Evolutionary conservation across 2,888 invertebrate genomes (phyloP).

Genomic region (Holacanthella duospinosa): DNA sequence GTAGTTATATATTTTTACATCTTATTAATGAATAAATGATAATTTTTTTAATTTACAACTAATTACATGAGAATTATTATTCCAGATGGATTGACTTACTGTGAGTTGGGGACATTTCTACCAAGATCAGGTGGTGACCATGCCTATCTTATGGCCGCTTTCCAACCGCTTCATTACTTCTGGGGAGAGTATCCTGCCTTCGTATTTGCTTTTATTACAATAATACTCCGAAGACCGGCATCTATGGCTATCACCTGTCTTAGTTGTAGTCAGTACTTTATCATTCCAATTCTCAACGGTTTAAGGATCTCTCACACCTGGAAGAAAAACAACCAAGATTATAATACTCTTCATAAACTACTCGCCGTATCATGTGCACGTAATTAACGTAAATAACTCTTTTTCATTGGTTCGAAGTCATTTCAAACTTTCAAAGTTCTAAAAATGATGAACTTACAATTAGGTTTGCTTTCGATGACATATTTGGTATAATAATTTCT

Average conservation of each 20-base stretch:
- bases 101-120: constrained; percentile 70
- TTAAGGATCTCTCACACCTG: constrained; percentile 17
- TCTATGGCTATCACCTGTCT: constrained; percentile 89
- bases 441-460: no score
- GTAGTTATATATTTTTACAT: constrained; percentile 38
- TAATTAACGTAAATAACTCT: no score
- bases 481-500: no score
- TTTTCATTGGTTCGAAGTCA: no score
- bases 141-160: background rate
- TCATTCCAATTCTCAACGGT: constrained; percentile 47
- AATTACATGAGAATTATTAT: no score
- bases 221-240: constrained; percentile 43
- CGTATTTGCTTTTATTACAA: background rate
- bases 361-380: constrained; percentile 10
- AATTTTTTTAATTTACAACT: no score
- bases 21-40: background rate
- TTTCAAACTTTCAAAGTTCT: no score
- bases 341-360: constrained; percentile 8
- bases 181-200: constrained; percentile 3
- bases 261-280: constrained; percentile 86
- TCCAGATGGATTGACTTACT: constrained; percentile 80
- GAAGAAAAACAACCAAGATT: constrained; percentile 7
- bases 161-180: constrained; percentile 3
- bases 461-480: no score
- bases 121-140: constrained; percentile 88